Base-by-base conservation (phyloP, 2,888 invertebrate genomes). In the Salpingus planirostris region DNA sequence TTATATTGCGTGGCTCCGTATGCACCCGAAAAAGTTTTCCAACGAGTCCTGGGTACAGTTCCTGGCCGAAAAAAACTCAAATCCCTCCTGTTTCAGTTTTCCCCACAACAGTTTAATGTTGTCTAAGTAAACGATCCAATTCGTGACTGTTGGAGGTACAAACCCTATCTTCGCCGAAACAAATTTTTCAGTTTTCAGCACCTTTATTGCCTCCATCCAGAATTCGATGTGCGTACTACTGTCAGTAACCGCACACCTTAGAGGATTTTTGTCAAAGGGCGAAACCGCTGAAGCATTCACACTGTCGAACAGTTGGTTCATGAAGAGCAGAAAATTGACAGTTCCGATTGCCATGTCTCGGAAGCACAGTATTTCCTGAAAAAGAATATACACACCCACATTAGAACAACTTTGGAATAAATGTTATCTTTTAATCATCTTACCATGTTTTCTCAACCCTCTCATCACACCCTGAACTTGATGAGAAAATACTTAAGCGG, bases 31-130 rank as follows among this genome's bases (percentile, higher is more conserved):
- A 26, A 38, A 38, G 18, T 43, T 43, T 27, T 43, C 38, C 12
- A 43, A 7, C 7, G 43, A 35, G 15, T 43, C 43, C 24, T 42
- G 40, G 27, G 41, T 42, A 8, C 37, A 42, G 10, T 23, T 23
- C 10, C 10, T 8, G 11, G 23, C 5, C 5, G 4, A 4, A 5
- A 23, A 11, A 11, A 23, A 23, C 10, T 5, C 10, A 23, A 7
- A 23, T 10, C 23, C 23, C 8, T 11, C 4, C 4, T 8, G 4
- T 10, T 11, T 5, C 23, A 23, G 23, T 23, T 23, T 10, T 11
- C 4, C 11, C 23, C 23, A 23, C 23, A 23, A 23, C 8, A 11
- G 5, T 11, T 11, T 23, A 5, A 23, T 10, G 10, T 23, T 23
- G 7, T 11, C 10, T 11, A 23, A 23, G 10, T 6, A 7, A 5